These are phyloP conservation scores for Plumapathes pennacea DNA, from an alignment of 92 coral and sea anemone genomes.

Conservation along the genomic window DNA sequence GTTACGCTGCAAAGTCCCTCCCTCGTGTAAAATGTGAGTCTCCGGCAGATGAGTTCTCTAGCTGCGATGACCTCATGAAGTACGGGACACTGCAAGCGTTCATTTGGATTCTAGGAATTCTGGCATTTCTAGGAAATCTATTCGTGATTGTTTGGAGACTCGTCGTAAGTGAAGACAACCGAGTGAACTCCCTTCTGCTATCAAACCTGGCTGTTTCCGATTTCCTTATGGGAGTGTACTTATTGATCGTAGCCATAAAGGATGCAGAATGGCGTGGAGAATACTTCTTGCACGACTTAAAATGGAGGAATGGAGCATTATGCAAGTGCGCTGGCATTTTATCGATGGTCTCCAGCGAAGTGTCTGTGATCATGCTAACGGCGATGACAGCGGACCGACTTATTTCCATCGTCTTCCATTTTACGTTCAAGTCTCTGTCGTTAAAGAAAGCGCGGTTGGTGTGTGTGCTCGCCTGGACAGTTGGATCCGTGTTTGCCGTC, in stretches of 20 bases:
- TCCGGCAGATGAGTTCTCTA: conserved; percentile 33
- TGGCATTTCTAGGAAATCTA: conserved; percentile 42
- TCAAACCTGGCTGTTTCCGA: conserved; percentile 50
- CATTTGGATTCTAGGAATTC: conserved; percentile 41
- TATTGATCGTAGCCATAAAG: conserved; percentile 36
- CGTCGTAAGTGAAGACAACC: conserved; percentile 12
- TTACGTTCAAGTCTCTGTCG: conserved; percentile 10
- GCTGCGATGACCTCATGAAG: conserved; percentile 51
- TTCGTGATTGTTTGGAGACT: conserved; percentile 28
- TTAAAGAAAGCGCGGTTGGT: conserved; percentile 6
- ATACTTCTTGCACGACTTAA: conserved; percentile 31
- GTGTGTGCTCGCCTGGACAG: conserved; percentile 19
- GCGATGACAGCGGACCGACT: conserved; percentile 41
- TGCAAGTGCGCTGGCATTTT: conserved; percentile 39
- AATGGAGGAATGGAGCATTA: conserved; percentile 27
- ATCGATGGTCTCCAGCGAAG: conserved; percentile 47
- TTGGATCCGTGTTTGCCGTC: conserved; percentile 19
- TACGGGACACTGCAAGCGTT: conserved; percentile 20
- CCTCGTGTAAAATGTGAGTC: conserved; percentile 1
- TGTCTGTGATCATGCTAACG: conserved; percentile 39
- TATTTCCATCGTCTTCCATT: conserved; percentile 38
- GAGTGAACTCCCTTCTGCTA: conserved; percentile 42
- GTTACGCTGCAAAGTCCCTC: conserved; percentile 30
- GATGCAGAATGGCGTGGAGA: conserved; percentile 41
- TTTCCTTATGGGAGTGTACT: conserved; percentile 55